These are phyloP conservation scores for Caradrina clavipalpis DNA, from an alignment of 2,888 invertebrate genomes.

Conservation along the genomic window DNA sequence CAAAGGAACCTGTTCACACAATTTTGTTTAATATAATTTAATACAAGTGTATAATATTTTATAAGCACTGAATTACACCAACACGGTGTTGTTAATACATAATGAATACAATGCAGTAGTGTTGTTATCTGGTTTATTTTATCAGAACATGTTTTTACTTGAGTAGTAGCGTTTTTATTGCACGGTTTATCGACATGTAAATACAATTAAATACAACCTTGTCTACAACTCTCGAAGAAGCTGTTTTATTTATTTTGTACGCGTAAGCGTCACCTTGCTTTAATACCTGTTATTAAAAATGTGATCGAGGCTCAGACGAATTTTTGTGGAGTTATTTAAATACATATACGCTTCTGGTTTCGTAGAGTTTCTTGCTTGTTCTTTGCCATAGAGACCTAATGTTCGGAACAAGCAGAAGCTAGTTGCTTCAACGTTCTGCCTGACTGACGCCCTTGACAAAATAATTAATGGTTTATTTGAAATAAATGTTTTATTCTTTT, in stretches of 20 bases:
- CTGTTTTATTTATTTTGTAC: conserved; percentile 21
- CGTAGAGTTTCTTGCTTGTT: background rate
- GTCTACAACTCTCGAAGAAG: conserved; percentile 32
- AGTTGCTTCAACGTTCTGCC: too few relatives aligned
- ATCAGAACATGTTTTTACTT: conserved; percentile 49
- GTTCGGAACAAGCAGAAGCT: too few relatives aligned
- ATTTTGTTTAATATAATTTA: conserved; percentile 13
- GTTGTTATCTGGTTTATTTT: conserved; percentile 47
- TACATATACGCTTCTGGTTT: conserved; percentile 1
- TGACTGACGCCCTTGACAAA: too few relatives aligned
- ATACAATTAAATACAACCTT: conserved; percentile 45
- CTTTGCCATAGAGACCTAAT: too few relatives aligned
- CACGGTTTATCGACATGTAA: conserved; percentile 48
- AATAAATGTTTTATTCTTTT: too few relatives aligned
- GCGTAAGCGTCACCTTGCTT: conserved; percentile 33
- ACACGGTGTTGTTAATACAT: conserved; percentile 1
- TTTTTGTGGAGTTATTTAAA: conserved; percentile 21
- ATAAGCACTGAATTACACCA: conserved; percentile 17
- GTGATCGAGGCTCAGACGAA: background rate
- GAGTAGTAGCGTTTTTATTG: conserved; percentile 55
- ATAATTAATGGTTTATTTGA: too few relatives aligned
- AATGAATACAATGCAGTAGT: conserved; percentile 16
- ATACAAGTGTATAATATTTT: conserved; percentile 9
- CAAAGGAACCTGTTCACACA: conserved; percentile 16
- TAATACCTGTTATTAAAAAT: conserved; percentile 39